phyloP scores from a whole-genome alignment of 2,888 invertebrate genomes.

The Platycheirus albimanus region DNA sequence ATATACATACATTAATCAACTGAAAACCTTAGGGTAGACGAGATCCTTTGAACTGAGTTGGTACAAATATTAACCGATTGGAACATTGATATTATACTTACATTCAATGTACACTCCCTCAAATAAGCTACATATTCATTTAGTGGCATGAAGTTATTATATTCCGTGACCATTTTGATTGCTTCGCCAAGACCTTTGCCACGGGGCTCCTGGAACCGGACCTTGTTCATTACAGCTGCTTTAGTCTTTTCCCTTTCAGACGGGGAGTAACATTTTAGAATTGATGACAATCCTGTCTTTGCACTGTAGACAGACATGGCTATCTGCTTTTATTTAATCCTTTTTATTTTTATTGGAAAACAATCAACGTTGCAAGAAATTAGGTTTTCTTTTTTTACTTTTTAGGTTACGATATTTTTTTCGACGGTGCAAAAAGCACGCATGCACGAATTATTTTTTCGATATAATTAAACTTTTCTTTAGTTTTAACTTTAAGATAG shows the following conservation, averaged over 20 bases:
- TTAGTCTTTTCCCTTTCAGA: conserved; percentile 80
- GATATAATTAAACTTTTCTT: background rate
- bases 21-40: too few species aligned
- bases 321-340: background rate
- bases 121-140: conserved; percentile 79
- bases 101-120: conserved; percentile 76
- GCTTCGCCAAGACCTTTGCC: conserved; percentile 78
- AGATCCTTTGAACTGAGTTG: too few species aligned
- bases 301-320: conserved; percentile 79
- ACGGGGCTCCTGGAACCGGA: conserved; percentile 79
- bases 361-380: conserved; percentile 37
- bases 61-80: background rate
- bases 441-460: background rate
- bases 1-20: too few species aligned
- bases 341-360: background rate
- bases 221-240: conserved; percentile 79
- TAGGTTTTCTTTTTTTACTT: conserved; percentile 3
- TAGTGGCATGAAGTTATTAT: conserved; percentile 76
- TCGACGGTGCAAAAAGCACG: too few species aligned
- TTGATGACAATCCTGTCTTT: conserved; percentile 79
- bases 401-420: conserved; percentile 60
- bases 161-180: conserved; percentile 76
- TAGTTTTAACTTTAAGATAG: background rate
- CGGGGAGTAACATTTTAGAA: conserved; percentile 79
- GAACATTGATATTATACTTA: conserved; percentile 74